Percentiles rank a stretch among this genome's conserved stretches.
Evolutionary conservation across 2,888 invertebrate species (phyloP).

Genomic region (Cephus spinipes): DNA sequence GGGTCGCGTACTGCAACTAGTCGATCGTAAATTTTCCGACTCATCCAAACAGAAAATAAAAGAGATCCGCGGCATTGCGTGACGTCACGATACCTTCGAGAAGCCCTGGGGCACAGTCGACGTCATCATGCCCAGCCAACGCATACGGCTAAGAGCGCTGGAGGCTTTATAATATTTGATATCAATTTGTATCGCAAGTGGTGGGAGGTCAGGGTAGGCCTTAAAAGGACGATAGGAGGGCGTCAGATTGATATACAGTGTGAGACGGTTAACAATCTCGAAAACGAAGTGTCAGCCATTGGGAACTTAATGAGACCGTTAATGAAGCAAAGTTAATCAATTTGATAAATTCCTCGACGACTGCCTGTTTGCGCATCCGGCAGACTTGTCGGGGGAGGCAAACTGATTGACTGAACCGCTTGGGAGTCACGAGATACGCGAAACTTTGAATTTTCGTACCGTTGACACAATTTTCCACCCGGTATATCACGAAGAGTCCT

Average conservation of each 20-base stretch:
- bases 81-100: not conserved
- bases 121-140: too few species aligned
- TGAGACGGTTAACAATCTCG: not conserved
- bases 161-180: too few species aligned
- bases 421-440: not conserved
- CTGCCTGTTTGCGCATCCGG: not conserved
- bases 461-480: not conserved
- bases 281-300: slow-evolving; percentile 1
- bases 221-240: too few species aligned
- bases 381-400: not conserved
- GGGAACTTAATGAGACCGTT: slow-evolving; percentile 22
- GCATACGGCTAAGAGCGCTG: too few species aligned
- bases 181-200: too few species aligned
- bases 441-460: not conserved
- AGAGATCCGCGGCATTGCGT: too few species aligned
- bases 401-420: not conserved
- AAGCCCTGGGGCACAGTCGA: not conserved
- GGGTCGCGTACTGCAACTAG: not conserved
- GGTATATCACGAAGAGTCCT: too few species aligned
- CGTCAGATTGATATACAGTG: too few species aligned
- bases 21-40: too few species aligned
- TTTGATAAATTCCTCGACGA: slow-evolving; percentile 15
- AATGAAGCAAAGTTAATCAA: slow-evolving; percentile 27
- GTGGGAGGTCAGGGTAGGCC: too few species aligned
- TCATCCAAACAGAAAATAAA: too few species aligned